phyloP scores from a whole-genome alignment of 2,797 vertebrate genomes.

The Poecilia wingei region DNA sequence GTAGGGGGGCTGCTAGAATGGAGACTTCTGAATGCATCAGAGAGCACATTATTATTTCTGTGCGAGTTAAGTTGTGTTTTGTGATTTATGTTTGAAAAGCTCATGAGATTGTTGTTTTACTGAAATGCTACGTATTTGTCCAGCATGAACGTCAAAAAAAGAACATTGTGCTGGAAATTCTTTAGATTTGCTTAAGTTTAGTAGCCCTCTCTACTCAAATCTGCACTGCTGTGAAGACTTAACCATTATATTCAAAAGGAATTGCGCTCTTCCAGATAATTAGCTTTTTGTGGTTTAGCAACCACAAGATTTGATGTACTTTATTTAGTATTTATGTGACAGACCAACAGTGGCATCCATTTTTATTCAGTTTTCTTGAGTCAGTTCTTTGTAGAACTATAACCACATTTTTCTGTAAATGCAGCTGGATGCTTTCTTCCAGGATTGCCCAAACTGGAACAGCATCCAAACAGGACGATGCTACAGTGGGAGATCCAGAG shows the following conservation, averaged over 20 bases:
- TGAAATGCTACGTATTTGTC: not conserved
- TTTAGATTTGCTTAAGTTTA: not conserved
- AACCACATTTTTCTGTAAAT: not conserved
- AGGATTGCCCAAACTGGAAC: not conserved
- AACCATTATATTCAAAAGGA: not conserved
- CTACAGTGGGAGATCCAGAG: not conserved
- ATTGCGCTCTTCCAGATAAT: not conserved
- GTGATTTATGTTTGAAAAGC: not conserved
- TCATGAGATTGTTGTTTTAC: not conserved
- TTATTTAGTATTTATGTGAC: not conserved
- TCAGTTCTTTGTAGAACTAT: not conserved
- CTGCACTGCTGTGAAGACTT: not conserved
- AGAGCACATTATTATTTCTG: not conserved
- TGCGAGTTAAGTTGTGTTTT: not conserved
- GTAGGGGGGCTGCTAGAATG: slow-evolving; percentile 15
- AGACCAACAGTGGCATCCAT: not conserved
- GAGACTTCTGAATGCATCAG: slow-evolving; percentile 9
- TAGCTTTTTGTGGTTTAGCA: not conserved
- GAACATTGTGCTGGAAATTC: not conserved
- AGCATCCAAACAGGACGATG: not conserved
- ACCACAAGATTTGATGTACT: not conserved
- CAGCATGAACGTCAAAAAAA: not conserved
- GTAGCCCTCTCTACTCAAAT: not conserved
- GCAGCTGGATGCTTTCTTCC: not conserved
- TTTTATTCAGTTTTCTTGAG: not conserved